These are phyloP conservation scores for Clarias gariepinus DNA, from an alignment of 2,113 vertebrate species.

Conservation along the genomic window DNA sequence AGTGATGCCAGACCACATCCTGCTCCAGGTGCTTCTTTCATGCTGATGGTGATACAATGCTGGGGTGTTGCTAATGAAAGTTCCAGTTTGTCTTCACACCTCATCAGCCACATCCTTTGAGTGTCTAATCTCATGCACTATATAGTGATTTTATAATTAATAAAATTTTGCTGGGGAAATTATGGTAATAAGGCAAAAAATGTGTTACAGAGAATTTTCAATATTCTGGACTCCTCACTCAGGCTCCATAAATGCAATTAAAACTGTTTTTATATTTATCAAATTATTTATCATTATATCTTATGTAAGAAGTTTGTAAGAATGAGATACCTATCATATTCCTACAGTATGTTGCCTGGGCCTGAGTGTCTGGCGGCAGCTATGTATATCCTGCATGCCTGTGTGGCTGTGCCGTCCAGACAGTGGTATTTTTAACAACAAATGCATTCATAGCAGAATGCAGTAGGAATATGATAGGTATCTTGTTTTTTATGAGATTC, in stretches of 20 bases:
- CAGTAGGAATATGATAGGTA: no score
- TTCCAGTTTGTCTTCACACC: constrained; percentile 15
- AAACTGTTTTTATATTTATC: background rate
- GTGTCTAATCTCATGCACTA: background rate
- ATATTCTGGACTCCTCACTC: background rate
- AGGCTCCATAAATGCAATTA: background rate
- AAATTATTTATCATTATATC: background rate
- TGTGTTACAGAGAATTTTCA: no score
- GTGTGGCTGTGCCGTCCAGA: constrained; percentile 1
- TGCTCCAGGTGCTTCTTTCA: constrained; percentile 5
- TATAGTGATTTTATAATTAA: no score
- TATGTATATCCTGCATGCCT: constrained; percentile 31
- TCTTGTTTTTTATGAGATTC: no score
- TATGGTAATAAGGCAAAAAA: no score
- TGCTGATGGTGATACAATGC: constrained; percentile 26
- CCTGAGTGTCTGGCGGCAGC: constrained; percentile 5
- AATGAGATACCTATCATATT: constrained; percentile 9
- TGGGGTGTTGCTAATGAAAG: constrained; percentile 44
- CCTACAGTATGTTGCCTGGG: background rate
- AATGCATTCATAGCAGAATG: background rate
- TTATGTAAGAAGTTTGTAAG: background rate
- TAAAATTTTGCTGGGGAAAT: no score
- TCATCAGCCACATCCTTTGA: background rate
- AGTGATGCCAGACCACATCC: background rate
- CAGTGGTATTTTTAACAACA: background rate